phyloP scores from a whole-genome alignment of 2,113 vertebrate genomes.

The Scatophagus argus region DNA sequence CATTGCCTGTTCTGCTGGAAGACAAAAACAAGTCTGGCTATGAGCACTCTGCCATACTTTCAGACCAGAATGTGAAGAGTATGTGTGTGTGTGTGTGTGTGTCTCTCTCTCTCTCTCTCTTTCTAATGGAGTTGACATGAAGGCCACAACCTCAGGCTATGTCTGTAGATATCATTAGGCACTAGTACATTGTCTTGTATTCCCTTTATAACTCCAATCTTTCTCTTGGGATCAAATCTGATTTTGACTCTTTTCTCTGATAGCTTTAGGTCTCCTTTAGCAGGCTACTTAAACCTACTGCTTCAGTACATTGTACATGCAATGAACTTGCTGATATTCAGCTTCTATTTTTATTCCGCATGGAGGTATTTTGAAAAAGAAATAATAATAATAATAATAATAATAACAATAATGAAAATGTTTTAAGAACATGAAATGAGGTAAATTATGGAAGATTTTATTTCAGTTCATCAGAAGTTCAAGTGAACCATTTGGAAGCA shows the following conservation, averaged over 20 bases:
- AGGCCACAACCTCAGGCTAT: slow-evolving; percentile 60
- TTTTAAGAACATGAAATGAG: background rate
- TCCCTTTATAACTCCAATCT: slow-evolving; percentile 33
- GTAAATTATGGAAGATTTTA: background rate
- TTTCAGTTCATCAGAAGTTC: slow-evolving; percentile 61
- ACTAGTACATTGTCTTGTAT: slow-evolving; percentile 24
- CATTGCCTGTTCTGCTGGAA: slow-evolving; percentile 75
- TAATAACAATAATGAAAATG: background rate
- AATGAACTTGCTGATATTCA: background rate
- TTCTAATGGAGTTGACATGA: slow-evolving; percentile 44
- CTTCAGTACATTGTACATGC: no score
- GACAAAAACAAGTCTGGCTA: slow-evolving; percentile 74
- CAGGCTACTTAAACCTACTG: background rate
- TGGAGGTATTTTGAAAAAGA: background rate
- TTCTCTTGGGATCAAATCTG: slow-evolving; percentile 27
- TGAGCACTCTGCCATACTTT: slow-evolving; percentile 39
- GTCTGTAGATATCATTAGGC: slow-evolving; percentile 68
- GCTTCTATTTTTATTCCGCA: background rate
- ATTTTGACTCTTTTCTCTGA: slow-evolving; percentile 15
- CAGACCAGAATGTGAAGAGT: slow-evolving; percentile 34
- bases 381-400: no score
- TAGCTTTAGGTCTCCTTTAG: slow-evolving; percentile 10
- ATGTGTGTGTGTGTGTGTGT: background rate
- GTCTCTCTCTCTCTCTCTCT: slow-evolving; percentile 13
- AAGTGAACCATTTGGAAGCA: slow-evolving; percentile 32